Conservation (phyloP, 2,888 invertebrate genomes). For the Halictus quadricinctus region DNA sequence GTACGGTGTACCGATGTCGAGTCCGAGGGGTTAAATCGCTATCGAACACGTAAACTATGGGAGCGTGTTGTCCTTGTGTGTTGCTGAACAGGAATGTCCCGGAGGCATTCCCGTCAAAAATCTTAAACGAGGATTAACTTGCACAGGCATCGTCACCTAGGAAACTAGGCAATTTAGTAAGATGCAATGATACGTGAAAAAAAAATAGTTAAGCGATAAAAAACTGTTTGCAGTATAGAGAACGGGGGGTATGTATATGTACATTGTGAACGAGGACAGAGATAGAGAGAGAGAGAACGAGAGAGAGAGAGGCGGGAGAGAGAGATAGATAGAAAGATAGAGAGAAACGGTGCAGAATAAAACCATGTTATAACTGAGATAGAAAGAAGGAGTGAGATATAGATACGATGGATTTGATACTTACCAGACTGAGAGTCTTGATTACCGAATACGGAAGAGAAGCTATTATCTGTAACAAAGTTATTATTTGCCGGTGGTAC, state of each 20-base stretch:
- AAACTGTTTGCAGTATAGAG: constrained; percentile 30
- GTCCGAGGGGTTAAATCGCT: neutral
- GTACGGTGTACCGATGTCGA: neutral
- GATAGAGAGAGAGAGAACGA: constrained; percentile 4
- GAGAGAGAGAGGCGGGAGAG: neutral
- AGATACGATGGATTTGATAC: constrained; percentile 56
- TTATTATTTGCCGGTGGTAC: constrained; percentile 83
- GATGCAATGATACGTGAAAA: constrained; percentile 58
- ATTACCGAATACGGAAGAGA: constrained; percentile 93
- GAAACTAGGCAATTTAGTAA: constrained; percentile 45
- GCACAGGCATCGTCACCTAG: constrained; percentile 44
- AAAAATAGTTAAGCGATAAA: constrained; percentile 41
- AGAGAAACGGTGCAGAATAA: constrained; percentile 49
- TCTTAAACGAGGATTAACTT: constrained; percentile 25
- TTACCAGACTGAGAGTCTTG: constrained; percentile 80
- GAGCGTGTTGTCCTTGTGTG: neutral
- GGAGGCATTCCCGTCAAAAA: neutral
- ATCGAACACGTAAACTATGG: neutral
- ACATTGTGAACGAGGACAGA: constrained; percentile 48
- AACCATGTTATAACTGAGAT: constrained; percentile 9
- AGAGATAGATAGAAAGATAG: neutral
- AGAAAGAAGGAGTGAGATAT: neutral
- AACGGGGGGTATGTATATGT: constrained; percentile 35
- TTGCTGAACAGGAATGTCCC: neutral
- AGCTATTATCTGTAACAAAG: constrained; percentile 94